Evolutionary conservation across 2,797 vertebrate species (phyloP).

Genomic region (Mico argentatus): DNA sequence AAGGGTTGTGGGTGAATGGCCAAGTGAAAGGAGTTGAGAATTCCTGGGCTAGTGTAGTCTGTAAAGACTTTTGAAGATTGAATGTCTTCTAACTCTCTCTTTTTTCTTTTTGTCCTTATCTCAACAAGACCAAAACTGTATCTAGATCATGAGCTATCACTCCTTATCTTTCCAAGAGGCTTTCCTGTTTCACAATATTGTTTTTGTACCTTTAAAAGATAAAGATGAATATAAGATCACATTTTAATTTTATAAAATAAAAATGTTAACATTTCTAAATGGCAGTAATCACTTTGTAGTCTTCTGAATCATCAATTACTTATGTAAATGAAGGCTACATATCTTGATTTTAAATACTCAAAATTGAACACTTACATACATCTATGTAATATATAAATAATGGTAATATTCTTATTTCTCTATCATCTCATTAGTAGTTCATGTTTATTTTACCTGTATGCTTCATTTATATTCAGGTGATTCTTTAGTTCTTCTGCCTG

Average conservation of each 20-base stretch:
- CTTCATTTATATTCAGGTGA: constrained; percentile 68
- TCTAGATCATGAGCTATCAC: constrained; percentile 1
- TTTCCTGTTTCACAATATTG: constrained; percentile 20
- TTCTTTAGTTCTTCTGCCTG: constrained; percentile 51
- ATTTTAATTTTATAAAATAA: constrained; percentile 72
- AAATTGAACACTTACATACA: background rate
- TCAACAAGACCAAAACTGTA: background rate
- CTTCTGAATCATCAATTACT: constrained; percentile 15
- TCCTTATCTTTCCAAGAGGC: constrained; percentile 10
- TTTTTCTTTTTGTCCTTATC: constrained; percentile 2
- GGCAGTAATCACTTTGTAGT: constrained; percentile 16
- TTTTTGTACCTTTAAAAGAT: background rate
- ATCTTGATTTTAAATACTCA: constrained; percentile 35
- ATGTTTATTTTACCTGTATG: constrained; percentile 41
- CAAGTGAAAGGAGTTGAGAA: background rate
- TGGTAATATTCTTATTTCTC: background rate
- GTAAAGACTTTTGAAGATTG: background rate
- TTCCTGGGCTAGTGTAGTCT: background rate
- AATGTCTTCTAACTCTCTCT: background rate
- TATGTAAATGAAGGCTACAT: background rate
- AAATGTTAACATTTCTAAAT: constrained; percentile 71
- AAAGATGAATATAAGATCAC: constrained; percentile 49
- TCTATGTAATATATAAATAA: constrained; percentile 30
- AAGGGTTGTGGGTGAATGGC: background rate
- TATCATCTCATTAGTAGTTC: constrained; percentile 1